Base-by-base conservation (phyloP, 2,797 vertebrate species). In the Danio choprae region DNA sequence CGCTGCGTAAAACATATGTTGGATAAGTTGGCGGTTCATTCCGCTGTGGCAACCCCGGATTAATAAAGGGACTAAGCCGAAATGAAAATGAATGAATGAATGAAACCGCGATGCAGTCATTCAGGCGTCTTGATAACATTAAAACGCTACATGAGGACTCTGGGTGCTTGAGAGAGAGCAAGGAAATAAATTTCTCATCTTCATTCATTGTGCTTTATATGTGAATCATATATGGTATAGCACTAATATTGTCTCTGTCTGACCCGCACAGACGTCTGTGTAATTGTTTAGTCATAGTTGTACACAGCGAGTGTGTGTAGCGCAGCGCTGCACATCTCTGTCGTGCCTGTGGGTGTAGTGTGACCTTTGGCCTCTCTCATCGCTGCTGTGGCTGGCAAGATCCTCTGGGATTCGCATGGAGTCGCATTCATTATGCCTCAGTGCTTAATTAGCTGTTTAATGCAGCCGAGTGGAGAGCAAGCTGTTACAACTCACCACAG, bases 391-490 rank as follows among this genome's bases (percentile, higher is more conserved):
- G 51, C 38, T 74, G 70, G 62, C 18, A 15, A 51, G 70, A 22
- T 74, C 62, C 44, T 68, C 18, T 1, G 62, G 44, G 75, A 82
- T 20, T 67, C 5, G 40, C 44, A 50, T 70, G 65, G 13, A 79
- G 46, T 71, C 67, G 13, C 44, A 71, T 70, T 74, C 36, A 59
- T 59, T 62, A 65, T 9, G 53, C 51, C 68, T 67, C 38, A 65
- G 44, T 56, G 60, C 62, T 72, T 67, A 73, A 82, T 82, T 78
- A 78, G 67, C 65, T 76, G 51, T 77, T 77, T 71, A 68, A 69
- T 16, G 20, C 80, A 55, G 67, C 12, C 8, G 58, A 60, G 59
- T 13, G n/a, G 51, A 73, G 58, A 20, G 46, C 56, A 69, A 76
- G 73, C 58, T 73, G 77, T 62, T 62, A 77, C 56, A 40, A 68